Conservation (phyloP, 1,140 invertebrate species). For the Oncopeltus fasciatus region DNA sequence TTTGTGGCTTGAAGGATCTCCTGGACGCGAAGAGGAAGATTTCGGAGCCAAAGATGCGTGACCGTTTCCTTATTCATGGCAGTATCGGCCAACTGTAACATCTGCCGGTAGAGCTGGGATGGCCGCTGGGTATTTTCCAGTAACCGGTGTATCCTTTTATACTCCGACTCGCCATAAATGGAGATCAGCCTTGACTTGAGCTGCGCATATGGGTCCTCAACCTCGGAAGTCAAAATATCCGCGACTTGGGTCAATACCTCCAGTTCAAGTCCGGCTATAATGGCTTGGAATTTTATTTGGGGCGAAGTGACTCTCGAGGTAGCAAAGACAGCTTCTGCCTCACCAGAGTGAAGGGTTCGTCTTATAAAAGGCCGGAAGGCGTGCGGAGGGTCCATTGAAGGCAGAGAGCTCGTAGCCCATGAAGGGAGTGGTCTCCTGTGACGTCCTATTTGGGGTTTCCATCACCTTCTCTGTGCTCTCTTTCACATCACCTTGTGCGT, state of each 20-base stretch:
- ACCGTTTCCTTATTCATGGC: not conserved
- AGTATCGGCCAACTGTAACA: not conserved
- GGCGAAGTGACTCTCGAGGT: no score
- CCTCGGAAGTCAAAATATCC: not conserved
- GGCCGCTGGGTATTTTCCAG: not conserved
- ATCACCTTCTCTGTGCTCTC: no score
- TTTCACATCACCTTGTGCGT: no score
- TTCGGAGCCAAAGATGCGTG: not conserved
- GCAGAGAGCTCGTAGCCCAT: no score
- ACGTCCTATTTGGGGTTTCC: no score
- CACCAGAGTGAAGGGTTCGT: no score
- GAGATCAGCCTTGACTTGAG: not conserved
- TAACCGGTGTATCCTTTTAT: not conserved
- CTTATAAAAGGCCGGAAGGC: not conserved
- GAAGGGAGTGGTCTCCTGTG: no score
- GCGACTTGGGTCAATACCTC: not conserved
- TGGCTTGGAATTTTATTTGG: no score
- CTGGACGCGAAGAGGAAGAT: not conserved
- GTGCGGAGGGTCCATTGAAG: not conserved
- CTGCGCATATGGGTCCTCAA: not conserved
- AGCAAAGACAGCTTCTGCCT: not conserved
- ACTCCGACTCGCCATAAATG: not conserved
- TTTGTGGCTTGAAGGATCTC: no score
- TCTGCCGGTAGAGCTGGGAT: not conserved
- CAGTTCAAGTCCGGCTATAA: no score